Percentiles rank a stretch among this genome's conserved stretches.
phyloP scores from a whole-genome alignment of 2,888 invertebrate genomes.

The Drosophila greeni region DNA sequence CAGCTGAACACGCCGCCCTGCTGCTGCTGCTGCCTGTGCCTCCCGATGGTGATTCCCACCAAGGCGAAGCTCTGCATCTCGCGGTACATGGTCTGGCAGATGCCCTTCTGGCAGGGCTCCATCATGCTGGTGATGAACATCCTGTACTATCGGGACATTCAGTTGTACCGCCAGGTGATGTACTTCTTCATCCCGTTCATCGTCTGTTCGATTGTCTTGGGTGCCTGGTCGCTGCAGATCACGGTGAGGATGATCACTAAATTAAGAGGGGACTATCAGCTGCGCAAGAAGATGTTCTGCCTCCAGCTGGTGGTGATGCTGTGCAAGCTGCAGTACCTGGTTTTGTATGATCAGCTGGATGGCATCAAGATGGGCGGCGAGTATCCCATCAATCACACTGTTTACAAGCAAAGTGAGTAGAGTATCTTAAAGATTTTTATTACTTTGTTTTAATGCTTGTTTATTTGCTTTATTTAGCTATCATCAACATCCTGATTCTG shows the following conservation, averaged over 20 bases:
- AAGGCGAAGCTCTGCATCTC: conserved; percentile 67
- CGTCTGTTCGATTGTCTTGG: conserved; percentile 74
- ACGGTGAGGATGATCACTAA: conserved; percentile 73
- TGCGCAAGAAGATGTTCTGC: conserved; percentile 76
- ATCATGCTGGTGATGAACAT: conserved; percentile 76
- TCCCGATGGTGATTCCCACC: conserved; percentile 71
- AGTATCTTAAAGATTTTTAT: background rate
- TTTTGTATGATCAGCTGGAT: conserved; percentile 72
- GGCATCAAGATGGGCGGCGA: conserved; percentile 66
- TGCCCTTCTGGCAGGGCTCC: conserved; percentile 76
- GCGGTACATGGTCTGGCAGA: conserved; percentile 76
- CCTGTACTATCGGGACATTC: conserved; percentile 70
- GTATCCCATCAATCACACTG: conserved; percentile 76
- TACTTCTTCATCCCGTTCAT: conserved; percentile 78
- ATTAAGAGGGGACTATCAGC: conserved; percentile 71
- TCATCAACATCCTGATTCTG: conserved; percentile 76
- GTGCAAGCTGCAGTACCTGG: conserved; percentile 76
- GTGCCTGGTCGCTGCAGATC: conserved; percentile 77
- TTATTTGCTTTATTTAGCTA: conserved; percentile 57
- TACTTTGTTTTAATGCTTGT: background rate
- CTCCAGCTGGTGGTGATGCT: conserved; percentile 76
- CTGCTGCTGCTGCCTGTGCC: conserved; percentile 74
- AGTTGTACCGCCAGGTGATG: conserved; percentile 63
- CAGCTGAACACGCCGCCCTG: conserved; percentile 73
- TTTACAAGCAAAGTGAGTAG: conserved; percentile 77